phyloP scores from a whole-genome alignment of 2,888 invertebrate species.

The Cordilura impudica region DNA sequence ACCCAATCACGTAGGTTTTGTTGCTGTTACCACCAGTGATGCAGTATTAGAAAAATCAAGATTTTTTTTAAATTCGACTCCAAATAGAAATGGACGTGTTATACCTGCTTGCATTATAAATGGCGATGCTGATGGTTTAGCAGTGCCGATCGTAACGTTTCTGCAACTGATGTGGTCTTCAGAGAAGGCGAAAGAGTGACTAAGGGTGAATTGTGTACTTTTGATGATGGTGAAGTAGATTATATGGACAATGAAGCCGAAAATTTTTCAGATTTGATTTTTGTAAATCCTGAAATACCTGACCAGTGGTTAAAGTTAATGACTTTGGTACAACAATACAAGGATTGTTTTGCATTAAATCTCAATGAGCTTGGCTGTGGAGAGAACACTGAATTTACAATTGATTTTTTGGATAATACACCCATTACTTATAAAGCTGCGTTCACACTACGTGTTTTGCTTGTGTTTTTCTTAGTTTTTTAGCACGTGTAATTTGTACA shows the following conservation, averaged over 20 bases:
- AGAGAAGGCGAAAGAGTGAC: constrained; percentile 4
- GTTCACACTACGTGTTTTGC: no score
- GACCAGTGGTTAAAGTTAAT: background rate
- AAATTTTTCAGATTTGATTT: background rate
- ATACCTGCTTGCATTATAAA: constrained; percentile 13
- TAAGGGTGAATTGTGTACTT: constrained; percentile 9
- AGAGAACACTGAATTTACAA: background rate
- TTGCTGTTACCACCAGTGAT: constrained; percentile 3
- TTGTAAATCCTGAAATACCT: background rate
- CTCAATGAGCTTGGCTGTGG: constrained; percentile 18
- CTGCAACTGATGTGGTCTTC: background rate
- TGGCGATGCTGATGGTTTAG: constrained; percentile 8
- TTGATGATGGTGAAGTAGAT: background rate
- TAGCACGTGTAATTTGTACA: no score
- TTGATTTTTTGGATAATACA: background rate
- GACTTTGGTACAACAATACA: background rate
- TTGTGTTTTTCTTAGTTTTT: no score
- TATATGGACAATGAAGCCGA: background rate
- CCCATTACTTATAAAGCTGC: background rate
- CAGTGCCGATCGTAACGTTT: background rate
- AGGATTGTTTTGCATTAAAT: constrained; percentile 12
- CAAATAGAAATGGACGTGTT: constrained; percentile 2
- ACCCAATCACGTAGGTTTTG: constrained; percentile 24
- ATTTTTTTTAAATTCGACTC: background rate
- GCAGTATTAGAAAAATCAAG: background rate